A percentile compares a stretch with the other conserved stretches of the same genome.
Conservation (phyloP, 2,888 invertebrate species). For the Nomada flava region DNA sequence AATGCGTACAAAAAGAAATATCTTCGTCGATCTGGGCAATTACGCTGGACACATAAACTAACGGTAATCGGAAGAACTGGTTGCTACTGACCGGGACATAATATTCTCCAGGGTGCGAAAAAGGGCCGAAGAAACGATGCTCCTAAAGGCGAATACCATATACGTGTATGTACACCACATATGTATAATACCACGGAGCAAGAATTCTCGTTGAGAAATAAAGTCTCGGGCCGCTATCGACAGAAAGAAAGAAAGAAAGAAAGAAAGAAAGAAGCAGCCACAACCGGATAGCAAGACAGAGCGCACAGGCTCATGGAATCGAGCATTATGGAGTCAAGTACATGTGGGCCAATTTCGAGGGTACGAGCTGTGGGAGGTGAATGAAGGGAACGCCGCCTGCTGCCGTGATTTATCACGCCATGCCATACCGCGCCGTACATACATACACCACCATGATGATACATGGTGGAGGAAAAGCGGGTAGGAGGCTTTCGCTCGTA, state of each 20-base stretch:
- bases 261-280: neutral
- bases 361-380: constrained; percentile 75
- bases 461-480: constrained; percentile 77
- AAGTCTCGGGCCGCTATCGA: constrained; percentile 38
- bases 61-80: constrained; percentile 46
- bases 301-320: constrained; percentile 55
- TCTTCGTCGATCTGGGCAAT: constrained; percentile 51
- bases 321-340: constrained; percentile 78
- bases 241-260: constrained; percentile 1
- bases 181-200: neutral
- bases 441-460: constrained; percentile 81
- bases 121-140: neutral
- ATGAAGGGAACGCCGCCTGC: constrained; percentile 81
- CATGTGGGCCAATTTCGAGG: constrained; percentile 77
- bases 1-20: constrained; percentile 26
- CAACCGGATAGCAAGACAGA: constrained; percentile 6
- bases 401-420: constrained; percentile 82
- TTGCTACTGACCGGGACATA: constrained; percentile 41
- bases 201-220: constrained; percentile 34
- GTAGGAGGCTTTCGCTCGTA: constrained; percentile 77
- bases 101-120: constrained; percentile 14
- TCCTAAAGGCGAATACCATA: too few relatives aligned
- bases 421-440: constrained; percentile 75
- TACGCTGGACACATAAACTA: constrained; percentile 51
- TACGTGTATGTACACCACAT: neutral